Base-by-base conservation (phyloP, 2,888 invertebrate species). In the Ophion ellenae region DNA sequence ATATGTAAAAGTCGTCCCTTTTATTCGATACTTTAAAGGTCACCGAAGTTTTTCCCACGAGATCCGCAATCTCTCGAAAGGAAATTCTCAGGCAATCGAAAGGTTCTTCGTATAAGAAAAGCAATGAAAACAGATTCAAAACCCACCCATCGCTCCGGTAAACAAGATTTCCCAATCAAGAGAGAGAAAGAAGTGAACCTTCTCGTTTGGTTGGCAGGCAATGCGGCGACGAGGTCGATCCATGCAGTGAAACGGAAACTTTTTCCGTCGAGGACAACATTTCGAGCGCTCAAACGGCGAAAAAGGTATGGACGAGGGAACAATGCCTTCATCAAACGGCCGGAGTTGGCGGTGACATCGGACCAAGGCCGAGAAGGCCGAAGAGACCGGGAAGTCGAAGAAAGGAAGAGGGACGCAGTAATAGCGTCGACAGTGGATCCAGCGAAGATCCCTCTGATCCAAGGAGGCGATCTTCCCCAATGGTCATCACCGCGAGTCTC, bases 401-500 rank as follows among this genome's bases (percentile, higher is more conserved):
- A 63, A 93, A 91, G 94, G 95, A 92, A 92, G 89, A 95, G 94
- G 90, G 95, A 94, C 90, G 94, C 91, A 89, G 94, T 93, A 95
- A 95, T 86, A 94, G 95, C 85, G 94, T 94, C 86, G 95, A 95
- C 90, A 94, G 94, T 57, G 92, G 93, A 53, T 94, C 94, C 2
- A 94, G 94, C 90, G 94, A 94, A 83, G 94, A 93, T 88, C 93
- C 93, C 0, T 78, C 91, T 0, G 93, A 93, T 83, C 89, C 91
- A 90, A 94, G 97, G 92, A 95, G 95, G 92, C 96, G 94, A 94
- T 96, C 95, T 89, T 96, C 94, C 90, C 97, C 94, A 89, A 96
- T 95, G 95, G 92, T 95, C 81, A 97, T 98, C 90, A 97, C 97
- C 0, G 98, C 97, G 0, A 97, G 97, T 87, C 95, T 98, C 59